Base-by-base conservation (phyloP, 92 coral and sea anemone genomes). In the Epizoanthus rinbou region DNA sequence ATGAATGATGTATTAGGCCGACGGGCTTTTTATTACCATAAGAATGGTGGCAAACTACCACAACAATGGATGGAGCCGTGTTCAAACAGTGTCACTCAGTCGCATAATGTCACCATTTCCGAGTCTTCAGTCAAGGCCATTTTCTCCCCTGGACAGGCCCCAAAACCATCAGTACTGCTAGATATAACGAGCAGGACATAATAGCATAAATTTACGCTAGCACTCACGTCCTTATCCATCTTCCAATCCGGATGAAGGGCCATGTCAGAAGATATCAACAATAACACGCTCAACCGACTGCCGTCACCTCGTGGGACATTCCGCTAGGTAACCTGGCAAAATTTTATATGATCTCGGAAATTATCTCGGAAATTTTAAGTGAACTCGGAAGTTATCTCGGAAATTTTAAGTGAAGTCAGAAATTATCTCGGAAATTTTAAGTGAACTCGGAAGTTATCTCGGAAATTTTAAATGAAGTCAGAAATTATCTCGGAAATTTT, bases 61-160 rank as follows among this genome's bases (percentile, higher is more conserved):
- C 63, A 57, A 57, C 63, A 57, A 57, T 57, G 63, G 63, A 57
- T 57, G 22, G 22, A 57, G 22, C 63, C 63, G 63, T 57, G 63
- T 57, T 57, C 63, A 16, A 57, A 57, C 63, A 57, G 63, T 57
- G 63, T 57, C 63, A 22, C 63, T 57, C 63, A 57, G 63, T 57
- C 63, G 63, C 63, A 57, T 57, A n/a, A n/a, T 57, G 63, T 57
- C 63, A 57, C 63, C 63, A 57, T 57, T 57, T 57, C 63, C 63
- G 19, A 57, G 63, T 57, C 63, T 57, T 57, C 63, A 57, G 63
- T 57, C 63, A 57, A 3, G 62, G 62, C 62, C 62, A 57, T 57
- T 57, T 57, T 57, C 62, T 57, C 62, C 62, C 62, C 62, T 57
- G 62, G n/a, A 57, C 63, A 57, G 63, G 22, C 63, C 63, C 63